Conservation (phyloP, 2,113 vertebrate species). For the Cyanocitta stelleri region DNA sequence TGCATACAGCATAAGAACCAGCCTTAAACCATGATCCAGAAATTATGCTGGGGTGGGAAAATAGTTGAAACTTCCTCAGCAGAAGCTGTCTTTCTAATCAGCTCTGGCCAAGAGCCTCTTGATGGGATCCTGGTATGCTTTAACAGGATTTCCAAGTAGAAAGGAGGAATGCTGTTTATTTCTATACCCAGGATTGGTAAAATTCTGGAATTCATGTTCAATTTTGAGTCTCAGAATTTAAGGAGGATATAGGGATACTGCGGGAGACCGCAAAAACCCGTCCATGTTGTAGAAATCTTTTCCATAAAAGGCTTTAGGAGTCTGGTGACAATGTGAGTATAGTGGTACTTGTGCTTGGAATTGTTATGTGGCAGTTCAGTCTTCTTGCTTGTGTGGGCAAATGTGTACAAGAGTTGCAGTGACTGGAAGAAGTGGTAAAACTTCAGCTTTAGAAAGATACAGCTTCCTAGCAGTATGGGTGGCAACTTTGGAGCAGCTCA, state of each 20-base stretch:
- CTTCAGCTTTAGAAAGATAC: neutral
- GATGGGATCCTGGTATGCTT: neutral
- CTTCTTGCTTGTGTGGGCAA: neutral
- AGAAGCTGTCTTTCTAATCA: slow-evolving; percentile 22
- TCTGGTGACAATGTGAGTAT: neutral
- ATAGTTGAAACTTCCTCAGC: neutral
- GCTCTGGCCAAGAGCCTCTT: neutral
- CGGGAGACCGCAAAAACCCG: neutral
- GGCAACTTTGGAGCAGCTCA: neutral
- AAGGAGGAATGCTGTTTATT: slow-evolving; percentile 7
- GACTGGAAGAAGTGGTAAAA: neutral
- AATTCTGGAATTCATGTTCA: neutral
- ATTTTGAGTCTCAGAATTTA: neutral
- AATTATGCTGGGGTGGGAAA: slow-evolving; percentile 18
- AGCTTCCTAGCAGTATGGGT: neutral
- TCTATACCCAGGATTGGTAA: neutral
- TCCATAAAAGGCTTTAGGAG: neutral
- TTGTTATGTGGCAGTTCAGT: neutral
- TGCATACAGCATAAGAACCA: neutral
- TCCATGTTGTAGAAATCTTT: neutral
- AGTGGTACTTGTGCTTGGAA: neutral
- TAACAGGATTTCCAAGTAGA: neutral
- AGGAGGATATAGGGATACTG: neutral
- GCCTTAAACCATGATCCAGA: neutral
- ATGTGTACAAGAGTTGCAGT: neutral